phyloP scores from a whole-genome alignment of 1,140 invertebrate species.

The Drosophila navojoa region DNA sequence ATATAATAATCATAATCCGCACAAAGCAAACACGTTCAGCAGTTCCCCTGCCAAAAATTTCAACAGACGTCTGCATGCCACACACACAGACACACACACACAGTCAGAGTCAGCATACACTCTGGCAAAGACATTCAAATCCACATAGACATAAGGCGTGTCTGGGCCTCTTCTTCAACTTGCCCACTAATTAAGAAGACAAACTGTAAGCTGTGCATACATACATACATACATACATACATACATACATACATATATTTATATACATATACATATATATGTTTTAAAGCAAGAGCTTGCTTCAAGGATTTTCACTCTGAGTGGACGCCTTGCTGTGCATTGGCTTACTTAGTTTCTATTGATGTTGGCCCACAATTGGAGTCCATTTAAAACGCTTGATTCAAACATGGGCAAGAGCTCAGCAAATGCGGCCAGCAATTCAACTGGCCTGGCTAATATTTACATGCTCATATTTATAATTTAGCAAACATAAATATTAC shows the following conservation, averaged over 20 bases:
- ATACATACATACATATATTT: not conserved
- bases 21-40: slow-evolving; percentile 66
- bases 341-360: slow-evolving; percentile 8
- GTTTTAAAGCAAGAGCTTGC: slow-evolving; percentile 9
- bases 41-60: slow-evolving; percentile 2
- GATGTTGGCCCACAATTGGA: slow-evolving; percentile 18
- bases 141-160: slow-evolving; percentile 14
- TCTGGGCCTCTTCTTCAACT: slow-evolving; percentile 49
- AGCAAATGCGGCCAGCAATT: not conserved
- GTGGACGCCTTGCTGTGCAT: not conserved
- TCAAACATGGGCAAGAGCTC: not conserved
- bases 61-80: slow-evolving; percentile 11
- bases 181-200: slow-evolving; percentile 79
- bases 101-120: not conserved
- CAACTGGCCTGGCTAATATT: not conserved
- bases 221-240: slow-evolving; percentile 3
- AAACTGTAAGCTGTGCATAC: slow-evolving; percentile 53
- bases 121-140: slow-evolving; percentile 19
- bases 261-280: not conserved
- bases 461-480: slow-evolving; percentile 5
- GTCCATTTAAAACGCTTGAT: slow-evolving; percentile 26
- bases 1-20: slow-evolving; percentile 80
- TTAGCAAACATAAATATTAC: not conserved
- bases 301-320: slow-evolving; percentile 8
- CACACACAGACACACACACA: not conserved